Evolutionary conservation across 2,797 vertebrate species (phyloP), one percentile per base, ranked within the genome.

Genomic region (Graptemys geographica): DNA sequence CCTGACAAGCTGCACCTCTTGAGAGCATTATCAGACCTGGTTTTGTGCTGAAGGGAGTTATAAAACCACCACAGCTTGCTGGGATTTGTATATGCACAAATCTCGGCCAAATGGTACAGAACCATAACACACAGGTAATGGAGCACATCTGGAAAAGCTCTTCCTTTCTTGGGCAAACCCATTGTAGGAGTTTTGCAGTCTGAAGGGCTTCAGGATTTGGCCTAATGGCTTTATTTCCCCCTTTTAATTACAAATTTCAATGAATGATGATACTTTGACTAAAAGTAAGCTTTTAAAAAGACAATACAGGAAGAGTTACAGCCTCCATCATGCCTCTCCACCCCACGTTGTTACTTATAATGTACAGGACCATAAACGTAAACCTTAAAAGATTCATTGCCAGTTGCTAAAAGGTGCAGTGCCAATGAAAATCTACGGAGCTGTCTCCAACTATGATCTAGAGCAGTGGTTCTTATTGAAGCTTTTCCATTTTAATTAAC

Each of bases 361-460:
- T 21, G 3, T 5, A 4, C 51, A 21, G 65, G 52, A 79, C 80
- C 62, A 16, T 27, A 88, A 53, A 10, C 51, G 33, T 69, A 91
- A 69, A 80, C 3, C 18, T 91, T 81, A 28, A 0, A 21, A 69
- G 79, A 59, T 51, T 90, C 90, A 78, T 6, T 87, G 25, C 86
- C 83, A 92, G 84, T 52, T 1, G 0, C 55, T 28, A 55, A 82
- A 49, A 92, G 95, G 53, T 33, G 83, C 87, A 7, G 91, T 53
- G 92, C 65, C 62, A 6, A 11, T 89, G 78, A 57, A 15, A 91
- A 95, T 85, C 65, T 90, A 90, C 5, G 1, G 47, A 86, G 0
- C 0, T 5, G 9, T 2, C 90, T 88, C 94, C 84, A 94, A 97
- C 96, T 90, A 97, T 62, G 56, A 93, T 57, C 76, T 12, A 57